Evolutionary conservation across 2,797 vertebrate species (phyloP), one percentile per base, ranked within the genome.

Genomic region (Dendrocincla tyrannina): DNA sequence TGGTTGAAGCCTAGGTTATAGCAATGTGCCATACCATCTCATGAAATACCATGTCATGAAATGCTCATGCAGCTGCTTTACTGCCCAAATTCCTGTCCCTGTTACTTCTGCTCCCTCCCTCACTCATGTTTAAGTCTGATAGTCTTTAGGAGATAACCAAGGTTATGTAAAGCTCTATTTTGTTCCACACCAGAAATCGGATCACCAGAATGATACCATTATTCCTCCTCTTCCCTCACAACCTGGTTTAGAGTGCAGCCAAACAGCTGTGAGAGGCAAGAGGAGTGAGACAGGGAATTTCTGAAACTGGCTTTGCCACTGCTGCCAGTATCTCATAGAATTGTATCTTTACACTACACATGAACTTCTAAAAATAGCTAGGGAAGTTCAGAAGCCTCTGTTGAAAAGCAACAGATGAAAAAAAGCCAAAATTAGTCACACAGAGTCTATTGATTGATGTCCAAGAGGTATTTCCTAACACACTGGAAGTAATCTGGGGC

Each of bases 351-450:
- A 69, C 58, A 59, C 37, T 70, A 59, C 55, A 88, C 24, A 23
- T 33, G 10, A 66, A 82, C 63, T 89, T 86, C 79, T 96, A 93
- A 69, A 60, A 88, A 69, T n/a, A 86, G 37, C 60, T 74, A 90
- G 33, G 32, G n/a, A 92, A 85, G 63, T 87, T 86, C 85, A 86
- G 74, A 95, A 91, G 55, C 44, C 67, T 84, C 67, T 88, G 50
- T 19, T 89, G 47, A 77, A 92, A 91, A 89, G 69, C 37, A 90
- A 93, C 60, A 89, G 62, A 88, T 28, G 85, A 67, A 16, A 49
- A 80, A 89, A 81, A 0, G 13, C 47, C 28, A 84, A 88, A 79
- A 89, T 78, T 52, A 86, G 17, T n/a, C 9, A 7, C 50, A 60
- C 2, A 35, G n/a, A 92, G 12, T 69, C 52, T 74, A 92, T 10